These are phyloP conservation scores for Xenentodon cancila DNA, from an alignment of 2,797 vertebrate genomes.

Conservation along the genomic window DNA sequence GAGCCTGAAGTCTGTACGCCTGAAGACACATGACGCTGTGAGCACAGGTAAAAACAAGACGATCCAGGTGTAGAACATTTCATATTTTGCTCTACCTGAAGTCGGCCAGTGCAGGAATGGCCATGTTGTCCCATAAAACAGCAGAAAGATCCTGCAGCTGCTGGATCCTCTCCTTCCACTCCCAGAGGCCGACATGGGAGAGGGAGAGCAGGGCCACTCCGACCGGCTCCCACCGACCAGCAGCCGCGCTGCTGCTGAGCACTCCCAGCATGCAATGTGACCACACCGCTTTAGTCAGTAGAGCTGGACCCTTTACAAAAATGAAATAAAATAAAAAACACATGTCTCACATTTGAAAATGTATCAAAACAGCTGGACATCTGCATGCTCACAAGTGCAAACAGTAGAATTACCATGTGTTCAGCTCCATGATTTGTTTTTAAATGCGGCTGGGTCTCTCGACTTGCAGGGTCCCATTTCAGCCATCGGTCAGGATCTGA, in stretches of 20 bases:
- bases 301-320: constrained; percentile 86
- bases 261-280: constrained; percentile 92
- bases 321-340: too few species aligned
- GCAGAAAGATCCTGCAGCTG: constrained; percentile 89
- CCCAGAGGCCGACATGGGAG: constrained; percentile 89
- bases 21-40: constrained; percentile 36
- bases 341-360: not conserved
- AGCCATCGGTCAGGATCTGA: constrained; percentile 91
- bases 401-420: constrained; percentile 55
- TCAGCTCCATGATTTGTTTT: constrained; percentile 69
- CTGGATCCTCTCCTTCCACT: constrained; percentile 88
- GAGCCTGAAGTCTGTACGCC: constrained; percentile 86
- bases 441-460: constrained; percentile 52
- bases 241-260: constrained; percentile 82
- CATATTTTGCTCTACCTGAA: constrained; percentile 85
- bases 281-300: constrained; percentile 90
- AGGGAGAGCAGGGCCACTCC: constrained; percentile 83
- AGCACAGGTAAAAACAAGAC: not conserved
- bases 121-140: constrained; percentile 92
- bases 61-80: not conserved
- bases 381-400: not conserved
- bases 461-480: constrained; percentile 83
- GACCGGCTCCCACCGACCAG: constrained; percentile 82
- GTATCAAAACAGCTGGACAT: not conserved
- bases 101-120: constrained; percentile 82